Percentiles rank a stretch among this genome's conserved stretches.
These are phyloP conservation scores for Pogonognathellus flavescens DNA, from an alignment of 1,140 invertebrate genomes.

Conservation along the genomic window DNA sequence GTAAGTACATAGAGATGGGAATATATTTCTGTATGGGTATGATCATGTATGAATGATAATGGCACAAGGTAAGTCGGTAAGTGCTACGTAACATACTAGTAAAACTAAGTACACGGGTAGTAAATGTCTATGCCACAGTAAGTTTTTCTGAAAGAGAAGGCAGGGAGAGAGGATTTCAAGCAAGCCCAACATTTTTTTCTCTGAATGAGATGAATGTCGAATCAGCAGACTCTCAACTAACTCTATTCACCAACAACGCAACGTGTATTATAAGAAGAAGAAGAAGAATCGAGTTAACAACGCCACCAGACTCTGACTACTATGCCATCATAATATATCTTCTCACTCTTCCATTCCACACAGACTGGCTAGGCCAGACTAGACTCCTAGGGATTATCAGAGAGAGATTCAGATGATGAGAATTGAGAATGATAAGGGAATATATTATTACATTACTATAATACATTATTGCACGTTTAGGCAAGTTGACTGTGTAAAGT, in stretches of 20 bases:
- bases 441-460: background rate
- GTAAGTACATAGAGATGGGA: too few relatives aligned
- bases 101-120: slow-evolving; percentile 22
- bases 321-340: background rate
- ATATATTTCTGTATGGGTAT: too few relatives aligned
- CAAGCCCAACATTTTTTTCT: slow-evolving; percentile 40
- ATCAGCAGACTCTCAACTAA: slow-evolving; percentile 32
- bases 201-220: slow-evolving; percentile 33
- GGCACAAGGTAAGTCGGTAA: background rate
- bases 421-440: slow-evolving; percentile 29
- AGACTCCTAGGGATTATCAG: background rate
- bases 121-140: slow-evolving; percentile 46
- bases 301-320: background rate
- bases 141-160: slow-evolving; percentile 34
- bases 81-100: slow-evolving; percentile 2
- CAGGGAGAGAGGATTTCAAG: slow-evolving; percentile 30
- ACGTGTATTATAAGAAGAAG: background rate
- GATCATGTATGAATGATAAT: background rate
- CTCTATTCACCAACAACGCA: background rate
- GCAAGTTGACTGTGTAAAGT: too few relatives aligned
- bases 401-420: slow-evolving; percentile 41
- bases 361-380: background rate
- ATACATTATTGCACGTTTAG: too few relatives aligned
- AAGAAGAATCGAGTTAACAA: background rate
- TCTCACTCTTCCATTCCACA: background rate